Evolutionary conservation across 1,140 invertebrate genomes (phyloP), one percentile per base, ranked within the genome.

Genomic region (Drosophila kikkawai): DNA sequence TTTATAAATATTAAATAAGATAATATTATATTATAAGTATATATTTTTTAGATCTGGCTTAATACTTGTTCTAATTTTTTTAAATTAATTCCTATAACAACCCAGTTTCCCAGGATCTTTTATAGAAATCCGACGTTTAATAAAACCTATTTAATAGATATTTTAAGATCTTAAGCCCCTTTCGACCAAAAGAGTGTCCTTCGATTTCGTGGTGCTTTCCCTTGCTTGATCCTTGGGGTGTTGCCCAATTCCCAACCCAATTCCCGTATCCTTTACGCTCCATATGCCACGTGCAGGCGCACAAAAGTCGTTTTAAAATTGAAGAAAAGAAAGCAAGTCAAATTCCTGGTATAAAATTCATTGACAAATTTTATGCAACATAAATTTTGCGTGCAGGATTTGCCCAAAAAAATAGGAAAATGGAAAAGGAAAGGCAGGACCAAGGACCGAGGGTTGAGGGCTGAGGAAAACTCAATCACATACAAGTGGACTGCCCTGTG

Each of bases 301-400:
- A 68, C 82, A 53, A 69, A 80, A 84, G 79, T 80, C 83, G 82
- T 87, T 87, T 83, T 64, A 74, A 88, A 87, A 80, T 88, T 88
- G 51, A 84, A 88, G 84, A 78, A 70, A 74, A 75, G 80, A 70
- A 80, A 76, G 77, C 84, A 87, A 88, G 84, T 68, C 80, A 87
- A 87, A 87, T 87, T 88, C 80, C 74, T 88, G 68, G 84, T 75
- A 80, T 90, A 84, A 88, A 88, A 88, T 88, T 90, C 84, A 90
- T 88, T 90, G 85, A 88, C 84, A 88, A 90, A 87, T 88, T 90
- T 88, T 88, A 88, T 88, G 84, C 84, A 88, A 88, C 84, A 88
- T 88, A 88, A 88, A 88, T 88, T 88, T 84, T 88, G 80, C 80
- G 84, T 88, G 73, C 77, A 88, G 84, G 84, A 88, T 88, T 88